Evolutionary conservation across 1,140 invertebrate genomes (phyloP), one percentile per base, ranked within the genome.

Genomic region (Meloidogyne floridensis): DNA sequence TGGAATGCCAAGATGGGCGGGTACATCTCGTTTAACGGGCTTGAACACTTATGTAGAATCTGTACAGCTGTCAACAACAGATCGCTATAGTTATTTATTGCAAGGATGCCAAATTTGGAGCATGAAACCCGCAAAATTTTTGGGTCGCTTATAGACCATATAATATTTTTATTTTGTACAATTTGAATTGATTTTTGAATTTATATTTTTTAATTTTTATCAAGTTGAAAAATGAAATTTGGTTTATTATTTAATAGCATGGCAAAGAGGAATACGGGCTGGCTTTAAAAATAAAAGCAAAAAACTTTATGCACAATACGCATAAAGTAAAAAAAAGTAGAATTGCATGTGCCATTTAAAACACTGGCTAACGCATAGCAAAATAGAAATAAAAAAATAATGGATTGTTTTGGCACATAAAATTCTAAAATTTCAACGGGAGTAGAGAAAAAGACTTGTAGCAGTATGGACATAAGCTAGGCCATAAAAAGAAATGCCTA

Each of bases 401-500:
- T 65, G 59, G 59, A 65, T 65, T 65, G n/a, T n/a, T 65, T 65
- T 65, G 59, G 59, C 59, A 65, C n/a, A 65, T 65, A 65, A 4
- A 65, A 65, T 15, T 6, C 15, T n/a, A 65, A 65, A 65, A 65
- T 6, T 4, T 6, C 2, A n/a, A 65, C 32, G 7, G n/a, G 15
- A 65, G n/a, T 6, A 15, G 59, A 18, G n/a, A 65, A 65, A 65
- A 65, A 65, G 15, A 65, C 59, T 65, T 65, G 59, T 65, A 65
- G 59, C 59, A 65, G 59, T 13, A 65, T 65, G 7, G 59, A 3
- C n/a, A 65, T 65, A 65, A 65, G 13, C 56, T 59, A 59, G 56
- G 4, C 5, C 13, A 59, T 59, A 15, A 59, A 59, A 59, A 2
- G 3, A 15, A 59, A 59, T 15, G 15, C 5, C 59, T 65, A 65